Conservation (phyloP, 2,797 vertebrate genomes). For the Spinibarbus caldwelli region DNA sequence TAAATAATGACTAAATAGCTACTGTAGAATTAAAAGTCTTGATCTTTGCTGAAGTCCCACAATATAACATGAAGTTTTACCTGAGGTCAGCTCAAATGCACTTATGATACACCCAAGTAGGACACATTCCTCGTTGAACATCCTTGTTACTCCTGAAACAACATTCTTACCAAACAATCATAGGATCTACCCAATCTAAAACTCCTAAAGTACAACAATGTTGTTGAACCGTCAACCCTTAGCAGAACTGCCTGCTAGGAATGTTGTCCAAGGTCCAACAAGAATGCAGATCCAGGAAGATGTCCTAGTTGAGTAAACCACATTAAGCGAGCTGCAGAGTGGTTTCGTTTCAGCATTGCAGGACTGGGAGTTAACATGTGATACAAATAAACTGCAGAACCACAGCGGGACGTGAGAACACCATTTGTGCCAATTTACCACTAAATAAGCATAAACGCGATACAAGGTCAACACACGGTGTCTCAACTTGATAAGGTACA, state of each 20-base stretch:
- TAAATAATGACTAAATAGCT: not conserved
- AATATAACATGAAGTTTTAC: not conserved
- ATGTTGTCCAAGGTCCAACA: not conserved
- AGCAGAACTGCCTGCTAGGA: not conserved
- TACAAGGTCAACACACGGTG: conserved; percentile 30
- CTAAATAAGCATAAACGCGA: conserved; percentile 47
- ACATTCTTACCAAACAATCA: not conserved
- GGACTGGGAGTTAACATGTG: not conserved
- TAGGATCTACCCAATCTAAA: not conserved
- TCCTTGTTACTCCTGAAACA: not conserved
- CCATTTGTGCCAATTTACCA: conserved; percentile 33
- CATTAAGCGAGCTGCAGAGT: not conserved
- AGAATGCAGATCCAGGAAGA: not conserved
- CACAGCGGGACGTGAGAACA: not conserved
- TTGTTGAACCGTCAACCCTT: not conserved
- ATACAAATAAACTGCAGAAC: conserved; percentile 18
- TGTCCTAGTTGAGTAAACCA: conserved; percentile 9
- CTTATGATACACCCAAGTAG: not conserved
- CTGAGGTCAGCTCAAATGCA: not conserved
- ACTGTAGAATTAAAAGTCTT: not conserved
- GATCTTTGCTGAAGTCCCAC: not conserved
- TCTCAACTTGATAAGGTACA: conserved; percentile 28
- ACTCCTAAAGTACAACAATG: not conserved
- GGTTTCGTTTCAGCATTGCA: not conserved
- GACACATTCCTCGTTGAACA: not conserved